These are phyloP conservation scores for Harpagifer antarcticus DNA, from an alignment of 2,797 vertebrate species.

Conservation along the genomic window DNA sequence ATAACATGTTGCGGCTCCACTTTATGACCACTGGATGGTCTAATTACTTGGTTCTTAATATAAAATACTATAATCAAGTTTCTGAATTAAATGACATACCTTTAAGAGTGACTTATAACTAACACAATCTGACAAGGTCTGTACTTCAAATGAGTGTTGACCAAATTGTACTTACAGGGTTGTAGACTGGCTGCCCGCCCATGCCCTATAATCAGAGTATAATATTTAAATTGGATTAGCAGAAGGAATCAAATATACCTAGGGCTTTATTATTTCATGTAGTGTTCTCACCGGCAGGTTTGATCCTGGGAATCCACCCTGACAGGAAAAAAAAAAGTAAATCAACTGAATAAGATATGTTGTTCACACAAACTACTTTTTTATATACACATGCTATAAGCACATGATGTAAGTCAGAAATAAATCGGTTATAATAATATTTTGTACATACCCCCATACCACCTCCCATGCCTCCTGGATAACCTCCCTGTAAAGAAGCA, in stretches of 20 bases:
- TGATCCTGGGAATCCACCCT: conserved; percentile 72
- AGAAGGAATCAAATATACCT: background rate
- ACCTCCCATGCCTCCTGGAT: conserved; percentile 66
- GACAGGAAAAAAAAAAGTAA: background rate
- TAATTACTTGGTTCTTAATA: too few species aligned
- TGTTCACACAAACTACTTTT: background rate
- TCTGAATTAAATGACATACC: too few species aligned
- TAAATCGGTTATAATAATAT: background rate
- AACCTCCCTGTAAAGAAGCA: conserved; percentile 57
- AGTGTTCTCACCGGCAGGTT: conserved; percentile 75
- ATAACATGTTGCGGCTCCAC: too few species aligned
- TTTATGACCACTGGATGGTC: too few species aligned
- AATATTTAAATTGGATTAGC: background rate
- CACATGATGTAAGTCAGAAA: background rate
- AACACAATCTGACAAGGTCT: background rate
- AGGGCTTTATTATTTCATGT: background rate
- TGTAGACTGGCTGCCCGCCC: conserved; percentile 79
- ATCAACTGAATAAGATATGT: background rate
- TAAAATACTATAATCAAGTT: too few species aligned
- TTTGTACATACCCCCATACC: conserved; percentile 60
- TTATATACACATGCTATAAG: background rate
- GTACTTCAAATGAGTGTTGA: background rate
- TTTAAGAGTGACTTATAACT: background rate
- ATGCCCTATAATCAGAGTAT: conserved; percentile 74
- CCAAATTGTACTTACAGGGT: conserved; percentile 81